A percentile compares a stretch with the other conserved stretches of the same genome.
These are phyloP conservation scores for Alviniconcha strummeri DNA, from an alignment of 2,888 invertebrate genomes.

Conservation along the genomic window DNA sequence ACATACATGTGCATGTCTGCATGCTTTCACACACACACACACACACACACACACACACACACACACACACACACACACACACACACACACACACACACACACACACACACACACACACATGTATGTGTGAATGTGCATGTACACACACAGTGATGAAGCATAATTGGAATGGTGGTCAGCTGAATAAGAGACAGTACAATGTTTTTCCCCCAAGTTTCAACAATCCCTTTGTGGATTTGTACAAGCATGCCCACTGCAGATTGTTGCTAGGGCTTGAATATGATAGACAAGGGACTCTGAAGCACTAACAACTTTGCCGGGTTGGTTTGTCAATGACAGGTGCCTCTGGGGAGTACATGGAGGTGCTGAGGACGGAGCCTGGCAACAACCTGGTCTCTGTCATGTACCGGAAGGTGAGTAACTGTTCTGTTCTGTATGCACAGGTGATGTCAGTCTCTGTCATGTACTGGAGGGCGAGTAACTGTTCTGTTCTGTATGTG, in stretches of 20 bases:
- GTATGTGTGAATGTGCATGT: not conserved
- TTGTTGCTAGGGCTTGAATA: no score
- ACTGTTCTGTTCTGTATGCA: no score
- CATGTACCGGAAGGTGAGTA: conserved; percentile 83
- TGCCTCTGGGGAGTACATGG: conserved; percentile 84
- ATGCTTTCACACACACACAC: no score
- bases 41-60: no score
- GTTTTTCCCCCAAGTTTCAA: no score
- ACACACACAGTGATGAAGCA: not conserved
- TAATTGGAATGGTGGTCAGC: no score
- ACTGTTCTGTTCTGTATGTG: not conserved
- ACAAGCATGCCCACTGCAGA: no score
- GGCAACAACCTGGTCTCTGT: conserved; percentile 81
- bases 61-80: not conserved
- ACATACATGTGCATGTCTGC: not conserved
- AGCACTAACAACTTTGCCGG: not conserved
- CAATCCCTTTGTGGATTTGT: no score
- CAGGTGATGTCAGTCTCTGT: conserved; percentile 76
- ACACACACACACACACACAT: not conserved
- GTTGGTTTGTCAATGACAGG: conserved; percentile 68
- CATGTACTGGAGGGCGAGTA: conserved; percentile 83
- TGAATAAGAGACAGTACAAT: no score
- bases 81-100: not conserved
- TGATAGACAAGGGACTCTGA: no score
- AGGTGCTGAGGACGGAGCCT: conserved; percentile 81